Evolutionary conservation across 2,888 invertebrate species (phyloP), one percentile per base, ranked within the genome.

Genomic region (Acrobasis repandana): DNA sequence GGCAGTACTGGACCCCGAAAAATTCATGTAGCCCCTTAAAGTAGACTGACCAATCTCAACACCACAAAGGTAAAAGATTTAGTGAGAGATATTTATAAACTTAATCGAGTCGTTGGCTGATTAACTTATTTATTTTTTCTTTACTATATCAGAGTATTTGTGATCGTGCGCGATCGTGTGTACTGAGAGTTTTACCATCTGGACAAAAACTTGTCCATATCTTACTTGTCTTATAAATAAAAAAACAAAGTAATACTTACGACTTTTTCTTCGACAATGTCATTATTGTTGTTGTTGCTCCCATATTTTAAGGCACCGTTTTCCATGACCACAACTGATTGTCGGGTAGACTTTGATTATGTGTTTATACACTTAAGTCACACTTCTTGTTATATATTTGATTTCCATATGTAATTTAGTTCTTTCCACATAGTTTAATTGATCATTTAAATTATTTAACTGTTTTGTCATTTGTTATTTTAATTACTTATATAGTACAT

Each of bases 231-330:
- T 28, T 6, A 6, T 28, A 14, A 18, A 6, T 34, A 15, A 51
- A 14, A 2, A 15, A 16, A 36, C 50, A 60, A 61, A 58, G 51
- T 58, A 52, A 60, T 67, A 88, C 92, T 90, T 64, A 92, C 92
- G 90, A 92, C 89, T 78, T 93, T 92, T 68, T 92, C 93, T 69
- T 92, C 92, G 69, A 88, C 73, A 73, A 88, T 84, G 67, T 91
- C 93, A 79, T 90, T 92, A 80, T 90, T 92, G 85, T 92, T 91
- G 85, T 92, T 92, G 81, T 93, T 93, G 92, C 92, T 93, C 90
- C 93, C 93, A 91, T 92, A 90, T 85, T 92, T 92, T 90, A 93
- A 92, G 92, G 93, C 92, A 92, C 93, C 90, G 91, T 91, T 93
- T 91, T 93, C 93, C 93, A 93, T 93, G 89, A 86, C 91, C 90